Evolutionary conservation across 2,113 vertebrate genomes (phyloP), one percentile per base, ranked within the genome.

Genomic region (Telmatochromis bifrenatus): DNA sequence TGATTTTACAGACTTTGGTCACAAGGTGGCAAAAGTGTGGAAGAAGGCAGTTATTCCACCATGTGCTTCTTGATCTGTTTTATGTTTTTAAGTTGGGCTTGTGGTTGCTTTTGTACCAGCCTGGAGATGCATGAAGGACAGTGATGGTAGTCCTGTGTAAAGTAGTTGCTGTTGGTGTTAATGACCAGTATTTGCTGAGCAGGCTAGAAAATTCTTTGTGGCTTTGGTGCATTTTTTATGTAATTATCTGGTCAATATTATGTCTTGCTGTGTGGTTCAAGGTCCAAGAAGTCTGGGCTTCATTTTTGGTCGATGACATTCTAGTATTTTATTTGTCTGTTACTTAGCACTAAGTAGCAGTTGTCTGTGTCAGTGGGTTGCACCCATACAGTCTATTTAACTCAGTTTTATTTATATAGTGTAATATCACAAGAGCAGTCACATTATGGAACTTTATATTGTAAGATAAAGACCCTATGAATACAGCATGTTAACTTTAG

Each of bases 221-320:
- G 10, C 2, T 37, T 7, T 37, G 19, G 33, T 65, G 17, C 31
- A n/a, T n/a, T 65, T 65, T 65, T 65, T 35, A n/a, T 65, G 60
- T 1, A 65, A 7, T 65, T 37, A 65, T 65, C 33, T 12, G 33
- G 2, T 0, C 19, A 65, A 55, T 65, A n/a, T 65, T 65, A 2
- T 12, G 31, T 35, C 60, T 65, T 7, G 31, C 60, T 65, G 31
- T 65, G 17, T 37, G 17, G 60, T 65, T 65, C 60, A 65, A 37
- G 33, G 60, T 65, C 33, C 60, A n/a, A 65, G 60, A 65, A n/a
- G 6, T 65, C 0, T 65, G 60, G 31, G 6, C 31, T 37, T 65
- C 1, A n/a, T 19, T 19, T 37, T 0, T 70, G 28, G 58, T 33
- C 0, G 5, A 19, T 0, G n/a, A 3, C 35, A 21, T 68, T 42